Conservation (phyloP, 2,113 vertebrate genomes). For the Antigone vipio region DNA sequence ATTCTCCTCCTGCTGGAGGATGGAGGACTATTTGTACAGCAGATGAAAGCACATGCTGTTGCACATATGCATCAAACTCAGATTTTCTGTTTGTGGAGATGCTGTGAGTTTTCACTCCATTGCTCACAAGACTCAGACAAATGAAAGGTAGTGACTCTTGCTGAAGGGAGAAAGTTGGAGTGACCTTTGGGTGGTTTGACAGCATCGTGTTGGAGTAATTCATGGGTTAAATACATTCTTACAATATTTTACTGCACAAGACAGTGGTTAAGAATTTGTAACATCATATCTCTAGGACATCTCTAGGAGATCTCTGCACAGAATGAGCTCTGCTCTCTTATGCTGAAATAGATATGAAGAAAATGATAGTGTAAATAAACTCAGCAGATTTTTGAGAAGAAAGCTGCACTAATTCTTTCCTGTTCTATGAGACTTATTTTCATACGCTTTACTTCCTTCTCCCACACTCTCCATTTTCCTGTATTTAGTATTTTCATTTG, state of each 20-base stretch:
- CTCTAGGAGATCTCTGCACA: background rate
- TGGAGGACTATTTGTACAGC: background rate
- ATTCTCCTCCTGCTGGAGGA: background rate
- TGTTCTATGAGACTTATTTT: background rate
- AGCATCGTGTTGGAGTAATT: background rate
- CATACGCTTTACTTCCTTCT: background rate
- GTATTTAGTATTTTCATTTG: background rate
- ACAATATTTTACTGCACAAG: background rate
- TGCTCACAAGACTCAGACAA: background rate
- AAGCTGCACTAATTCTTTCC: background rate
- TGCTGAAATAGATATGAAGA: background rate
- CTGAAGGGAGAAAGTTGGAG: background rate
- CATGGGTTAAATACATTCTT: background rate
- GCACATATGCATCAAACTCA: background rate
- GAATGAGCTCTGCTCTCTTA: background rate
- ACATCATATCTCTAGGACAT: background rate
- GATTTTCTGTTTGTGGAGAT: background rate
- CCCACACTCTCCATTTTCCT: background rate
- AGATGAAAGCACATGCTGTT: background rate
- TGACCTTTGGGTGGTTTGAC: background rate
- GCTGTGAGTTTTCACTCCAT: background rate
- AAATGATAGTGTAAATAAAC: background rate
- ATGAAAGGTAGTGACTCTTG: background rate
- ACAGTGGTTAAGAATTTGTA: background rate
- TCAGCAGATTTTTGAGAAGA: background rate